Conservation (phyloP, 1,140 invertebrate species). For the Parasteatoda tepidariorum region DNA sequence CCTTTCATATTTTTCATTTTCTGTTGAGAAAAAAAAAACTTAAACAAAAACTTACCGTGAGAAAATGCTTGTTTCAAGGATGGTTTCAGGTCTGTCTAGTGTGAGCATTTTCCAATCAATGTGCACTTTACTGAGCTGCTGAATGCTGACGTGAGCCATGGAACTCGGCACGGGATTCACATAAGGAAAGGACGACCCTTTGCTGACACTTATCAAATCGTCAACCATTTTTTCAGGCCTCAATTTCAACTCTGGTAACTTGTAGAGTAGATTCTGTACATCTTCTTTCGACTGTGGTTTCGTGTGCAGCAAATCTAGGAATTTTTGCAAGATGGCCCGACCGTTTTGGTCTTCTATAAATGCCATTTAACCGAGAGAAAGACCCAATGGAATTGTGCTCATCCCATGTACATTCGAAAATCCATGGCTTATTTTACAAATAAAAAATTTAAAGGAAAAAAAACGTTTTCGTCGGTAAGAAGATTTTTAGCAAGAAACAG, state of each 20-base stretch:
- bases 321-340: neutral
- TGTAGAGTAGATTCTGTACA: slow-evolving; percentile 75
- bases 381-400: too few relatives aligned
- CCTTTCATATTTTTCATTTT: too few relatives aligned
- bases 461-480: too few relatives aligned
- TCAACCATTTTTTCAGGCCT: slow-evolving; percentile 81
- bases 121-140: slow-evolving; percentile 84
- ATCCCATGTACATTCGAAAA: too few relatives aligned
- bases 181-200: slow-evolving; percentile 64
- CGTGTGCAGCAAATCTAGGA: slow-evolving; percentile 7
- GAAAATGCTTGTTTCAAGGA: slow-evolving; percentile 88
- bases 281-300: slow-evolving; percentile 37
- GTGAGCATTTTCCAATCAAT: slow-evolving; percentile 95
- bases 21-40: too few relatives aligned
- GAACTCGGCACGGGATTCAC: slow-evolving; percentile 82
- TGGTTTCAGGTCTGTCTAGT: slow-evolving; percentile 81
- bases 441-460: too few relatives aligned
- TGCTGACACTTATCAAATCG: neutral
- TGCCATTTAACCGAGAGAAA: neutral
- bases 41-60: slow-evolving; percentile 76
- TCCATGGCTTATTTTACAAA: too few relatives aligned
- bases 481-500: too few relatives aligned
- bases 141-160: slow-evolving; percentile 81
- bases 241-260: slow-evolving; percentile 90
- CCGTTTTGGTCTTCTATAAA: slow-evolving; percentile 12